Base-by-base conservation (phyloP, 2,113 vertebrate genomes). In the Bombycilla garrulus region DNA sequence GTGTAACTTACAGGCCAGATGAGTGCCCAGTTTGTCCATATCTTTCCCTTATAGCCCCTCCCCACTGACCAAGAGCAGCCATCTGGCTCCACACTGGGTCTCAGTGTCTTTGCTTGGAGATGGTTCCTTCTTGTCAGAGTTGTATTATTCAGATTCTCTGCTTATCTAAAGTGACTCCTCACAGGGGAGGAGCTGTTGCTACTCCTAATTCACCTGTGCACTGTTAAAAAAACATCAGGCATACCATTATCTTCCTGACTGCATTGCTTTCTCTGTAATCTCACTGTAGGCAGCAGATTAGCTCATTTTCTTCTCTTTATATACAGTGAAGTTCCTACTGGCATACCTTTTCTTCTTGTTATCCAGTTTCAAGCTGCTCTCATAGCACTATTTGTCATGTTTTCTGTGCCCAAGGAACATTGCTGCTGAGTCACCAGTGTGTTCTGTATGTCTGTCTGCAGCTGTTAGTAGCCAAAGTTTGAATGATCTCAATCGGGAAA, bases 401-500 rank as follows among this genome's bases (percentile, higher is more conserved):
- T 66, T 44, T 81, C 61, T 83, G n/a, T 90, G 61, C 60, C 53
- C 35, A 48, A 62, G 71, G 16, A 50, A 10, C 38, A 17, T 36
- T 80, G 74, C 56, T 85, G 28, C 87, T 33, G 64, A 71, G 72
- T 88, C 74, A 93, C 53, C 35, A 72, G 53, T 11, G 16, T 56
- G 51, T 84, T 90, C 48, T 74, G 6, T 86, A 15, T 88, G 36
- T 95, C 81, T 91, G 1, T 77, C 51, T 93, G 61, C 92, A 98
- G 98, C 74, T 65, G 61, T 87, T 72, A 78, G 87, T 78, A 91
- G 97, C 74, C 96, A 96, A 26, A 89, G 47, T 15, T 95, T 98
- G 97, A 99, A 99, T 64, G 98, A 99, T 97, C 98, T 99, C 51
- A 99, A 97, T 97, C 98, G 85, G 38, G 88, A 77, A 31, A 80